phyloP scores from a whole-genome alignment of 2,113 vertebrate genomes.

The Martes martes region DNA sequence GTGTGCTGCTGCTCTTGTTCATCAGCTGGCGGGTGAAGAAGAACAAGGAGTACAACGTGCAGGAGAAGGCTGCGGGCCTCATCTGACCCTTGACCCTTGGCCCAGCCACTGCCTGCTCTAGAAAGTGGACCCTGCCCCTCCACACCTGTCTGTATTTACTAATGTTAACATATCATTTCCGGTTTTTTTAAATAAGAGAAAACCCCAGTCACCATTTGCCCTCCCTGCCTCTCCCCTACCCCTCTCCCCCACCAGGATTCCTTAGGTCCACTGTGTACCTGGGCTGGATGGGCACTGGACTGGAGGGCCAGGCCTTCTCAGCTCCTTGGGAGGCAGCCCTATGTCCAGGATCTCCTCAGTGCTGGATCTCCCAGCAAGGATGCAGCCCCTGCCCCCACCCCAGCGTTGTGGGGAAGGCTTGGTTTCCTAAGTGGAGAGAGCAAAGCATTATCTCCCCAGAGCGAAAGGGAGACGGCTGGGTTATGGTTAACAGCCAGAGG shows the following conservation, averaged over 20 bases:
- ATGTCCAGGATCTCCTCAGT: not conserved
- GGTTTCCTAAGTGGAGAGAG: not conserved
- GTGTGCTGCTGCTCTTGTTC: constrained; percentile 86
- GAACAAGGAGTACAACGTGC: constrained; percentile 91
- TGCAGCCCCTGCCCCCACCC: not conserved
- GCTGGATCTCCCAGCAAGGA: not conserved
- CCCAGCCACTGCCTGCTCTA: not conserved
- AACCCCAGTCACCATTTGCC: not conserved
- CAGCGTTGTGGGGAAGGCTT: not conserved
- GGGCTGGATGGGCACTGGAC: not conserved
- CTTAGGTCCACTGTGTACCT: not conserved
- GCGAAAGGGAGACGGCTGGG: not conserved
- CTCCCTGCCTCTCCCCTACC: not conserved
- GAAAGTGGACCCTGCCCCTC: not conserved
- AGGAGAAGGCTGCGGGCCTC: constrained; percentile 83
- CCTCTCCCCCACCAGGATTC: too few relatives aligned
- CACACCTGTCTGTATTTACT: constrained; percentile 31
- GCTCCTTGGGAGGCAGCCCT: not conserved
- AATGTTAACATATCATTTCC: not conserved
- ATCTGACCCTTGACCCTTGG: constrained; percentile 75
- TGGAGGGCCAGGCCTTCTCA: not conserved
- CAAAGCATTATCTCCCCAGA: not conserved
- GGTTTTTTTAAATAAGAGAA: constrained; percentile 50
- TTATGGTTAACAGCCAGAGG: not conserved
- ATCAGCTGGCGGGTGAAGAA: constrained; percentile 91